phyloP scores from a whole-genome alignment of 2,797 vertebrate genomes.

The Macropodus opercularis region DNA sequence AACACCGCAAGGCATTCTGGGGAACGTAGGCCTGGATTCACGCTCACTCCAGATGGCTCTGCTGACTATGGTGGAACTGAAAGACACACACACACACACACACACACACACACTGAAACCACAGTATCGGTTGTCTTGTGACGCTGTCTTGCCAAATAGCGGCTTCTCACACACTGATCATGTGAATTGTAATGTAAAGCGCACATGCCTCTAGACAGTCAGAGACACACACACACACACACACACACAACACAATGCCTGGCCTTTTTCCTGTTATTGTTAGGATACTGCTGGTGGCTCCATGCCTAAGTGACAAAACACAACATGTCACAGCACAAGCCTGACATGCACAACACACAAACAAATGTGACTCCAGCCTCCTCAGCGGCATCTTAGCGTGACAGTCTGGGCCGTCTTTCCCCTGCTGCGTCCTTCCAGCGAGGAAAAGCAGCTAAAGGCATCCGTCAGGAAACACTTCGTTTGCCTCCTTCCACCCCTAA shows the following conservation, averaged over 20 bases:
- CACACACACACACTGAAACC: conserved; percentile 21
- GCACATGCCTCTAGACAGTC: conserved; percentile 3
- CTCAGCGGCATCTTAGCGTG: background rate
- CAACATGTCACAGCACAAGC: background rate
- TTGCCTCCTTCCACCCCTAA: conserved; percentile 24
- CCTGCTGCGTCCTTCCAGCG: background rate
- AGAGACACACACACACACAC: conserved; percentile 4
- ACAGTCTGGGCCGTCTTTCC: background rate
- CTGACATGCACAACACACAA: conserved; percentile 5
- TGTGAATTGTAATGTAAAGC: conserved; percentile 47
- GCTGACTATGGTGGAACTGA: background rate
- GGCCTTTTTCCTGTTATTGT: conserved; percentile 60
- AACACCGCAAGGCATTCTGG: conserved; percentile 1
- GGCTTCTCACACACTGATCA: conserved; percentile 49
- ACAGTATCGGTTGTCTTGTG: conserved; percentile 56
- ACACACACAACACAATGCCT: conserved; percentile 3
- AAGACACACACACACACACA: conserved; percentile 26
- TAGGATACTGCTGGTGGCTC: conserved; percentile 24
- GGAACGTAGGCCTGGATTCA: conserved; percentile 9
- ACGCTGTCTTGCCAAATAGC: conserved; percentile 50
- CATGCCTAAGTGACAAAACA: conserved; percentile 25
- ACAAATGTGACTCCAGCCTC: background rate
- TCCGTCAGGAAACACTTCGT: conserved; percentile 3
- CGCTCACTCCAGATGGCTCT: conserved; percentile 30
- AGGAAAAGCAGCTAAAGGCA: conserved; percentile 1